Evolutionary conservation across 2,888 invertebrate species (phyloP).

Genomic region (Axea sp.): DNA sequence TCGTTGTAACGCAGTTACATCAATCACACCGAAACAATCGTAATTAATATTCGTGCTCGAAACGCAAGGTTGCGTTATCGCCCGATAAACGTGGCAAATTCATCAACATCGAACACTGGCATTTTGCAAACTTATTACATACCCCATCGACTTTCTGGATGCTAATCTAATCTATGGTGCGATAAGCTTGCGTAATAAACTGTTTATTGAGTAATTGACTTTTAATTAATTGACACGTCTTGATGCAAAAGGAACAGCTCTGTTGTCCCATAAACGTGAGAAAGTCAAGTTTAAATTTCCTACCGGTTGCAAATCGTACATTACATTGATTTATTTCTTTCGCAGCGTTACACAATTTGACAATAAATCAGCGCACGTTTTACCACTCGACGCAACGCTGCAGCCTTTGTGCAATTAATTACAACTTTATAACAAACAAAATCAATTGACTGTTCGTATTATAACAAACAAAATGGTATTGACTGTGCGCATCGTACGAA

Average conservation of each 20-base stretch:
- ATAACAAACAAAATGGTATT: no score
- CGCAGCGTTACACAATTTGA: no score
- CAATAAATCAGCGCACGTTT: no score
- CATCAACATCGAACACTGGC: no score
- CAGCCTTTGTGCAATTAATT: no score
- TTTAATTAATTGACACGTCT: slow-evolving; percentile 28
- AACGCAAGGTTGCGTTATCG: slow-evolving; percentile 9
- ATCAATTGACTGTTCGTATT: no score
- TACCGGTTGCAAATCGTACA: no score
- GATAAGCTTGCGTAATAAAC: slow-evolving; percentile 9
- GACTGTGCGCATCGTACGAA: no score
- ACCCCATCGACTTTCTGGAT: slow-evolving; percentile 1
- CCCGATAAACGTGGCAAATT: neutral
- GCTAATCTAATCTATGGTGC: slow-evolving; percentile 21
- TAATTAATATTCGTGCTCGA: neutral
- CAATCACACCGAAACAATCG: slow-evolving; percentile 6
- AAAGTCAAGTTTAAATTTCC: slow-evolving; percentile 9
- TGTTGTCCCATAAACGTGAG: slow-evolving; percentile 1
- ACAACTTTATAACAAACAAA: no score
- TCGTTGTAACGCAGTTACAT: slow-evolving; percentile 18
- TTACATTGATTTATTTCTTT: no score
- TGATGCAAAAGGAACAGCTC: slow-evolving; percentile 8
- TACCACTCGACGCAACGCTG: no score
- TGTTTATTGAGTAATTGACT: slow-evolving; percentile 22
- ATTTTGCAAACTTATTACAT: slow-evolving; percentile 17